Evolutionary conservation across 2,888 invertebrate genomes (phyloP).

Genomic region (Bellardia pandia): DNA sequence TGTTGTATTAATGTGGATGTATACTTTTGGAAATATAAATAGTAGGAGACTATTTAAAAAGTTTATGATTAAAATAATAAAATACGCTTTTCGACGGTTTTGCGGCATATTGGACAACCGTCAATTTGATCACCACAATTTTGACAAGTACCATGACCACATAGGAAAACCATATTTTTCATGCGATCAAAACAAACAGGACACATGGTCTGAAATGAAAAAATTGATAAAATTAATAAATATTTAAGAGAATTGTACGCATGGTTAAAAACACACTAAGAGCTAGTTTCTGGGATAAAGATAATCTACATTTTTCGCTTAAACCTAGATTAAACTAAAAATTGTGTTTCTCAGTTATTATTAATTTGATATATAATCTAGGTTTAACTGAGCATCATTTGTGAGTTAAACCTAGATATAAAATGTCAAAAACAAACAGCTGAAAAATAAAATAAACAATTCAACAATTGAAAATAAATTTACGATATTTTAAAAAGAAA

Average conservation of each 20-base stretch:
- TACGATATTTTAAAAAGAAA: too few relatives aligned
- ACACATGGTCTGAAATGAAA: constrained; percentile 93
- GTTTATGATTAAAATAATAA: constrained; percentile 89
- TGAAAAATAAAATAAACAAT: too few relatives aligned
- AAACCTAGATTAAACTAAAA: too few relatives aligned
- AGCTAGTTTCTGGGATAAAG: too few relatives aligned
- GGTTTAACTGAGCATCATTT: too few relatives aligned
- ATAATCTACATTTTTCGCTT: too few relatives aligned
- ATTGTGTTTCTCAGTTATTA: too few relatives aligned
- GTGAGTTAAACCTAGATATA: too few relatives aligned
- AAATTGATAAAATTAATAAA: constrained; percentile 1
- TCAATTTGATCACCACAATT: constrained; percentile 99
- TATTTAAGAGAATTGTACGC: background rate
- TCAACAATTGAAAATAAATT: too few relatives aligned
- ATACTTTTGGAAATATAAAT: constrained; percentile 32
- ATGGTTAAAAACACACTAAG: background rate
- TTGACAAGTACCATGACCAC: constrained; percentile 99
- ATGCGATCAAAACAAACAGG: constrained; percentile 98
- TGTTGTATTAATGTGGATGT: background rate
- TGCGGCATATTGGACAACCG: constrained; percentile 98
- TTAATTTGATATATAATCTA: too few relatives aligned
- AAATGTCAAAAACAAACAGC: too few relatives aligned
- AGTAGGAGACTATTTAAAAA: background rate
- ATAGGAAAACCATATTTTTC: constrained; percentile 99
- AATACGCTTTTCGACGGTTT: constrained; percentile 97